These are phyloP conservation scores for Ia io DNA, from an alignment of 2,113 vertebrate genomes.

Conservation along the genomic window DNA sequence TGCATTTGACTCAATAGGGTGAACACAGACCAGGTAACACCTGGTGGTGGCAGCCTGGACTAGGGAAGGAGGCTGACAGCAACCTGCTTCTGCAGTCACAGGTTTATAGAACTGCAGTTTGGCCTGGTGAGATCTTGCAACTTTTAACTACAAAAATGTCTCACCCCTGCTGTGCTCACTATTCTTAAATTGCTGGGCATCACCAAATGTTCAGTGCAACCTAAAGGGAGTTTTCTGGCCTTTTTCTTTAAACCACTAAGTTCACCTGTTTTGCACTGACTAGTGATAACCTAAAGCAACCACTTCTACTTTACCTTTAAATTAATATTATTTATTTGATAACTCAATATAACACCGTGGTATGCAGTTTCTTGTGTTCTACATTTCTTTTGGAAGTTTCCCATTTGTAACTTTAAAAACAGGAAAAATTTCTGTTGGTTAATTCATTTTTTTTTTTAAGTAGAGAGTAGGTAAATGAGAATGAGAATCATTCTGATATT, in stretches of 20 bases:
- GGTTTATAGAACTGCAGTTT: constrained; percentile 39
- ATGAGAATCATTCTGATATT: constrained; percentile 47
- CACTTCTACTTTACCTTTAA: constrained; percentile 47
- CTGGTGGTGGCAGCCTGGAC: not conserved
- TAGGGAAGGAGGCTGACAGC: not conserved
- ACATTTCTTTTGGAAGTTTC: constrained; percentile 67
- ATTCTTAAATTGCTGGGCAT: not conserved
- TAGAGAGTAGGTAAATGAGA: constrained; percentile 8
- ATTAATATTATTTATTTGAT: constrained; percentile 66
- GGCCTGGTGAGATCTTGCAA: constrained; percentile 66
- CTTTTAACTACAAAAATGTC: constrained; percentile 72
- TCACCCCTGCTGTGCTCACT: constrained; percentile 72
- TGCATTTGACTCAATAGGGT: not conserved
- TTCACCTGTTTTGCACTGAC: constrained; percentile 61
- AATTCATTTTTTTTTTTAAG: constrained; percentile 69
- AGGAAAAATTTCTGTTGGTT: constrained; percentile 45
- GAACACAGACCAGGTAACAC: not conserved
- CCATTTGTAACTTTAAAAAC: constrained; percentile 70
- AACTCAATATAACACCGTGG: constrained; percentile 50
- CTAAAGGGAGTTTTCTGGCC: constrained; percentile 51
- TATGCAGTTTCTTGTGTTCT: constrained; percentile 61
- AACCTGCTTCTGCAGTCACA: not conserved
- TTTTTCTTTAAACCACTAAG: constrained; percentile 51
- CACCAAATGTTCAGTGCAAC: constrained; percentile 56
- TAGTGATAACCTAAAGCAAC: constrained; percentile 34